phyloP scores from a whole-genome alignment of 2,113 vertebrate genomes.

The Chauna torquata region DNA sequence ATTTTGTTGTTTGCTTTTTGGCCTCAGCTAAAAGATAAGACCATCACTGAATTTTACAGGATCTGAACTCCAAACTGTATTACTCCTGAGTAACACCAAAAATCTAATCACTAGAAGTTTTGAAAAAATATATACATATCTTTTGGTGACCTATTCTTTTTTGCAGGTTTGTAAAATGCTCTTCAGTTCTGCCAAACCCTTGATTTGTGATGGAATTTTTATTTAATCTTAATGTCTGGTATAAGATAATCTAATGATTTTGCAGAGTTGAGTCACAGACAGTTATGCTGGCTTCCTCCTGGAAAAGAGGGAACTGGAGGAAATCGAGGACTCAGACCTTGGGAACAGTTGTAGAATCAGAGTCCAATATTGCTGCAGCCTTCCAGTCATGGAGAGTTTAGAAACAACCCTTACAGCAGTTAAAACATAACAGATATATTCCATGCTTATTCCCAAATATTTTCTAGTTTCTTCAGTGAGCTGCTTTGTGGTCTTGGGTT shows the following conservation, averaged over 20 bases:
- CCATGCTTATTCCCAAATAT: neutral
- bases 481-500: neutral
- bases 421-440: neutral
- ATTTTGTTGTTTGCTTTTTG: constrained; percentile 28
- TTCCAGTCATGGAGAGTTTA: neutral
- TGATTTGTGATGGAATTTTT: neutral
- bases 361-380: neutral
- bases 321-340: neutral
- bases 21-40: neutral
- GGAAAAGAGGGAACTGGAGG: neutral
- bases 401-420: neutral
- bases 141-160: neutral
- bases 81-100: neutral
- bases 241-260: neutral
- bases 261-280: neutral
- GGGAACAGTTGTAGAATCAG: neutral
- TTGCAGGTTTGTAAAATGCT: neutral
- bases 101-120: neutral
- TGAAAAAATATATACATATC: neutral
- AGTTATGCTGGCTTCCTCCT: neutral
- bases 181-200: neutral
- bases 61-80: neutral
- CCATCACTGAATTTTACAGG: neutral
- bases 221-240: neutral
- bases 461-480: neutral